Evolutionary conservation across 2,888 invertebrate genomes (phyloP), one percentile per base, ranked within the genome.

Genomic region (Coleophora deauratella): DNA sequence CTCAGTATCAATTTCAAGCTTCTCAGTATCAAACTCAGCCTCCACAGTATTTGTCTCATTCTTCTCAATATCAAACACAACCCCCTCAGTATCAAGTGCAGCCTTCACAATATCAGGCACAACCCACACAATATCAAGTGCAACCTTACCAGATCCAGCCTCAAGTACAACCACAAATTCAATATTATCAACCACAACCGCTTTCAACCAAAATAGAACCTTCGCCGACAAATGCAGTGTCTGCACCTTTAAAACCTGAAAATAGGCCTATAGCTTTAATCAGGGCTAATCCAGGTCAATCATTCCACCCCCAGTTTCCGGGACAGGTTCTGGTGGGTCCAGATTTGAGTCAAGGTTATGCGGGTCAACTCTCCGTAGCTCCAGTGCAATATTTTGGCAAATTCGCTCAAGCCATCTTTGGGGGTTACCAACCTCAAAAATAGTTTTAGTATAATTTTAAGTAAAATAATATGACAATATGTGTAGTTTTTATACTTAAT

Each of bases 341-440:
- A 44, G 15, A 51, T 21, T 6, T 21, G 3, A 21, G 21, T 21
- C 21, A 21, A 21, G 21, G 21, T 3, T 21, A 4, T 6, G 21
- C 3, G 6, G 21, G 21, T 6, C 21, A 21, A 21, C 3, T 21
- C 6, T 21, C 21, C 6, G 21, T 64, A 43, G 66, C 76, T 1
- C 57, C 74, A 7, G 67, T 78, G 6, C 80, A 79, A 42, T 80
- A 74, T 45, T 77, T 71, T 41, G 79, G 79, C 0, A 76, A 77
- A 47, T 76, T 61, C 15, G 77, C 80, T 0, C 65, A 71, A 8
- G 57, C 66, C 1, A 54, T 79, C 33, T 74, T 78, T 45, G 58
- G 61, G 12, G 47, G 52, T 35, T 51, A 52, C 43, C 55, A 55
- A 43, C 55, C 57, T 32, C 45, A 38, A 40, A 39, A 41, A 46